Base-by-base conservation (phyloP, 2,113 vertebrate species). In the Platycercus adscitus region DNA sequence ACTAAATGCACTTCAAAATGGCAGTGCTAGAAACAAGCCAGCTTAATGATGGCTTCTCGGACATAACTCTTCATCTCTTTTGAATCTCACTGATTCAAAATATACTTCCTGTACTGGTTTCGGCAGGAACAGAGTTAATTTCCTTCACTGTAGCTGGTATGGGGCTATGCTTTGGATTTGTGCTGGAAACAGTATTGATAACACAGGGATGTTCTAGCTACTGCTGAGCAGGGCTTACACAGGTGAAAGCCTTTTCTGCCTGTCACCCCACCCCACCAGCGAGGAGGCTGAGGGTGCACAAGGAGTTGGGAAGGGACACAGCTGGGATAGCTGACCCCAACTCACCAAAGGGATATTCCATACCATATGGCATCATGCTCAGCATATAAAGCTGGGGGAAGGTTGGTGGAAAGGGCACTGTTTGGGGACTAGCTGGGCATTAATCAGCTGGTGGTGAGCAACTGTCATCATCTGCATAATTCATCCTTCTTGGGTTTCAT, bases 281-380 rank as follows among this genome's bases (percentile, higher is more conserved):
- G 3, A 66, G 28, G 2, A 53, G 8, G 26, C 23, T 43, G 13
- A 5, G 14, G 26, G 16, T 16, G 8, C 61, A 58, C 21, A 41
- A 63, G n/a, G 7, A 53, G 10, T 9, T 52, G 13, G 37, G 49
- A 71, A 4, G 29, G 10, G 15, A 86, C 17, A 35, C 17, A 41
- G 49, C 17, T 10, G 9, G 55, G 68, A 63, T 10, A 78, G 52
- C 8, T 26, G 41, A 72, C 16, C 35, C 33, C 15, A 16, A 9
- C 2, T 50, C 41, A 79, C 47, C 47, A 46, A 17, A 41, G 15
- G 12, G 31, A 16, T 17, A 41, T 28, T 28, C 26, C 46, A 19
- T 1, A 33, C 41, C 17, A 8, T 10, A 11, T 3, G 6, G 15
- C 7, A 9, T 14, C 17, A 13, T 6, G 16, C 5, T 44, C 28